Conservation (phyloP, 2,113 vertebrate species). For the Mobula hypostoma region DNA sequence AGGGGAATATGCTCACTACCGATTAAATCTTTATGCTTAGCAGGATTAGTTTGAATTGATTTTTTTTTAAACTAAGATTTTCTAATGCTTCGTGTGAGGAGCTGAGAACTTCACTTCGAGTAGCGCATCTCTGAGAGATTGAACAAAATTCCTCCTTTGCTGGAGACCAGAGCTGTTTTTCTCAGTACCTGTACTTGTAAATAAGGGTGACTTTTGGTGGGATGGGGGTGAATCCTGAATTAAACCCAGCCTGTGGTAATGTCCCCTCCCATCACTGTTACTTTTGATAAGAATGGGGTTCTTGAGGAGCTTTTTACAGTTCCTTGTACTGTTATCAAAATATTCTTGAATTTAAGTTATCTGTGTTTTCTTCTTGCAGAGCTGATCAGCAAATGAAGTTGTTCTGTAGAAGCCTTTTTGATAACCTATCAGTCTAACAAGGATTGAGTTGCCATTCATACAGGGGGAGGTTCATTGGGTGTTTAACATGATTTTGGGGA, state of each 20-base stretch:
- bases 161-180: not conserved
- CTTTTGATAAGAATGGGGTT: not conserved
- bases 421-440: not conserved
- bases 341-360: not conserved
- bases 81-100: not conserved
- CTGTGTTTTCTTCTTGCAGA: not conserved
- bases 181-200: not conserved
- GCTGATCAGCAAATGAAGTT: constrained; percentile 2
- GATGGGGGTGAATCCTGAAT: too few relatives aligned
- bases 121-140: constrained; percentile 13
- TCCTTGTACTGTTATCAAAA: not conserved
- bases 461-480: not conserved
- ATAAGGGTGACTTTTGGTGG: not conserved
- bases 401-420: not conserved
- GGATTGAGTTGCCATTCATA: not conserved
- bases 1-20: not conserved
- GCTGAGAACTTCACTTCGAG: not conserved
- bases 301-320: not conserved
- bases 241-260: not conserved
- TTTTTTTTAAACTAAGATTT: not conserved
- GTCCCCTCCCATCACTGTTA: not conserved
- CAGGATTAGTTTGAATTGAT: not conserved
- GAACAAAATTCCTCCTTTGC: not conserved
- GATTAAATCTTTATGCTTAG: not conserved
- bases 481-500: not conserved